A percentile compares a stretch with the other conserved stretches of the same genome.
Conservation (phyloP, 1,140 invertebrate species). For the Penaeus indicus region DNA sequence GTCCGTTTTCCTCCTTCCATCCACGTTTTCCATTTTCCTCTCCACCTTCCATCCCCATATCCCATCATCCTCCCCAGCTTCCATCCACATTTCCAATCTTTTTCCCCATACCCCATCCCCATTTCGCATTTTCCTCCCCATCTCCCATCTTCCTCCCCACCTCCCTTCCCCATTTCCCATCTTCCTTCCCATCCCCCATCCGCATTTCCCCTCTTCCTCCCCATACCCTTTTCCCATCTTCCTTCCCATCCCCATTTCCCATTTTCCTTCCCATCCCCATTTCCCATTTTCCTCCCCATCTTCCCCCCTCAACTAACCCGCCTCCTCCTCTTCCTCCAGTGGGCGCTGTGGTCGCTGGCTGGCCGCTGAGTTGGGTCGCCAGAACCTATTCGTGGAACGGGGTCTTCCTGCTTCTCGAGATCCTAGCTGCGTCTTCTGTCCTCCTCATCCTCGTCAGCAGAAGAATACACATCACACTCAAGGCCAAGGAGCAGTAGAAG, state of each 20-base stretch:
- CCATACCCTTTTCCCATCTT: too few species aligned
- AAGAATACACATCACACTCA: slow-evolving; percentile 26
- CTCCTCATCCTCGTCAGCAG: slow-evolving; percentile 24
- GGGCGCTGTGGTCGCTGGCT: slow-evolving; percentile 47
- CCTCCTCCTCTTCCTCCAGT: slow-evolving; percentile 3
- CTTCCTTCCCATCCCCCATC: not conserved
- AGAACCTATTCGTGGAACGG: slow-evolving; percentile 39
- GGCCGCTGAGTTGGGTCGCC: slow-evolving; percentile 50
- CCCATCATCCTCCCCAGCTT: not conserved
- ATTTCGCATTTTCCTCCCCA: too few species aligned
- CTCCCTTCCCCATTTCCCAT: not conserved
- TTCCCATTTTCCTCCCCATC: too few species aligned
- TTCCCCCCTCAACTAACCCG: too few species aligned
- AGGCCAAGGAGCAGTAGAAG: slow-evolving; percentile 29
- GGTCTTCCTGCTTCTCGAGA: slow-evolving; percentile 31
- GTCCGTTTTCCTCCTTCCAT: too few species aligned
- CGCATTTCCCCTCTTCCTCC: not conserved
- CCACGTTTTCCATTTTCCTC: too few species aligned
- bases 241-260: too few species aligned
- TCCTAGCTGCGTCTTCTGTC: slow-evolving; percentile 17
- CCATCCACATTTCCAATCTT: not conserved
- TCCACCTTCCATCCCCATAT: not conserved
- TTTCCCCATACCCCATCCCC: not conserved
- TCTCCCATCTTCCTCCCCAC: not conserved
- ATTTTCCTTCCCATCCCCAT: too few species aligned